phyloP scores from a whole-genome alignment of 2,113 vertebrate genomes.

The Phylloscopus whistleri region DNA sequence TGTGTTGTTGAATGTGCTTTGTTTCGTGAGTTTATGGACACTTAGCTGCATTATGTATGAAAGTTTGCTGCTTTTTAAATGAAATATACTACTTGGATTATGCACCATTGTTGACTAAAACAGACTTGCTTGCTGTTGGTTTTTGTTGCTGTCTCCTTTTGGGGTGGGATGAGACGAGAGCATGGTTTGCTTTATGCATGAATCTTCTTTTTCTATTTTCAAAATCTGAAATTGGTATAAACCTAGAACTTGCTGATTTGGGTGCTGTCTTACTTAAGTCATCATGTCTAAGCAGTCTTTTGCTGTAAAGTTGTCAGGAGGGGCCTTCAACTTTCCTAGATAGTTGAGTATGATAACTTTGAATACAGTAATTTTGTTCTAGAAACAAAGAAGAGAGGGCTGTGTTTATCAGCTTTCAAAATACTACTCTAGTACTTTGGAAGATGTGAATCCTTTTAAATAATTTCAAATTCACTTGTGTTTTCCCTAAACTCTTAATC shows the following conservation, averaged over 20 bases:
- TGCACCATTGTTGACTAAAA: background rate
- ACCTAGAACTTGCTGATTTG: background rate
- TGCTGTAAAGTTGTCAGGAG: background rate
- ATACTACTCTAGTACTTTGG: background rate
- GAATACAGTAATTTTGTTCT: background rate
- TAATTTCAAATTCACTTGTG: background rate
- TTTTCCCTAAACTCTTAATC: background rate
- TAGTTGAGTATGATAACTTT: background rate
- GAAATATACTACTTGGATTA: accelerated
- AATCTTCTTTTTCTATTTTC: background rate
- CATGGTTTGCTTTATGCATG: background rate
- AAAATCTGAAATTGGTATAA: background rate
- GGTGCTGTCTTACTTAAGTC: background rate
- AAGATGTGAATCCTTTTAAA: background rate
- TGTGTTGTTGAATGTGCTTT: background rate
- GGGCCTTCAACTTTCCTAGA: background rate
- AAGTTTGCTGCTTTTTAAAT: background rate
- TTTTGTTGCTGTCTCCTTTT: background rate
- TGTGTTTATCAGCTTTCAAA: background rate
- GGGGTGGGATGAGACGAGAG: background rate
- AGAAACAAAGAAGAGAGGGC: background rate
- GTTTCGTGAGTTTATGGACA: background rate
- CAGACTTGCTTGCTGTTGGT: background rate
- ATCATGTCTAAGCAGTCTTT: background rate
- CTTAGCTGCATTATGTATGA: background rate